Conservation (phyloP, 2,888 invertebrate genomes). For the Andrena marginata region DNA sequence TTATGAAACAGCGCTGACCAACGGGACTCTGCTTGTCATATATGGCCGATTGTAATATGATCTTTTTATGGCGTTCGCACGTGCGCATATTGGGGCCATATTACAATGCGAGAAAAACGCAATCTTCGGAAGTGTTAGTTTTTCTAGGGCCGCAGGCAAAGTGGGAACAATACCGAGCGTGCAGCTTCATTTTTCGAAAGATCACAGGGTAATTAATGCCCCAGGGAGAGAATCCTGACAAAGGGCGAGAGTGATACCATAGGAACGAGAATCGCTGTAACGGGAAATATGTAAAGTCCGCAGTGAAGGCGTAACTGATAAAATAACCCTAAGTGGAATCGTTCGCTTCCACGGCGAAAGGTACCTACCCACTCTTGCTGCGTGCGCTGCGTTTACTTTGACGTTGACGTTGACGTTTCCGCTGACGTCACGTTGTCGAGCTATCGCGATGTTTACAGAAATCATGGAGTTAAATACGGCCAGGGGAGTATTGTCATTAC, state of each 20-base stretch:
- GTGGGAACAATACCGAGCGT: conserved; percentile 9
- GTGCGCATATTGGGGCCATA: neutral
- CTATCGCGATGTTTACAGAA: neutral
- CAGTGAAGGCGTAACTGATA: conserved; percentile 40
- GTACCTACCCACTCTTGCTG: neutral
- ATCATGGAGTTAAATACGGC: neutral
- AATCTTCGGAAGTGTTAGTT: conserved; percentile 56
- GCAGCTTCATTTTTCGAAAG: conserved; percentile 33
- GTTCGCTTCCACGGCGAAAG: neutral
- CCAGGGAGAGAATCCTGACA: conserved; percentile 24
- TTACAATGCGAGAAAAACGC: conserved; percentile 28
- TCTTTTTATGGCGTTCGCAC: neutral
- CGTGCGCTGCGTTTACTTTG: neutral
- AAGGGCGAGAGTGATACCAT: conserved; percentile 29
- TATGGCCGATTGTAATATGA: neutral
- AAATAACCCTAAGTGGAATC: conserved; percentile 44
- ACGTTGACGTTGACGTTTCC: neutral
- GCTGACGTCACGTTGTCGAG: neutral
- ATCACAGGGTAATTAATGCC: conserved; percentile 53
- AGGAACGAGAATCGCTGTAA: conserved; percentile 12
- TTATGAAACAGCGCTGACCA: neutral
- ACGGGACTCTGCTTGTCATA: neutral
- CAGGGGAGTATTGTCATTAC: neutral
- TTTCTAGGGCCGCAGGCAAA: neutral
- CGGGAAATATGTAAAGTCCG: neutral